Base-by-base conservation (phyloP, 2,113 vertebrate genomes). In the Anarrhichthys ocellatus region DNA sequence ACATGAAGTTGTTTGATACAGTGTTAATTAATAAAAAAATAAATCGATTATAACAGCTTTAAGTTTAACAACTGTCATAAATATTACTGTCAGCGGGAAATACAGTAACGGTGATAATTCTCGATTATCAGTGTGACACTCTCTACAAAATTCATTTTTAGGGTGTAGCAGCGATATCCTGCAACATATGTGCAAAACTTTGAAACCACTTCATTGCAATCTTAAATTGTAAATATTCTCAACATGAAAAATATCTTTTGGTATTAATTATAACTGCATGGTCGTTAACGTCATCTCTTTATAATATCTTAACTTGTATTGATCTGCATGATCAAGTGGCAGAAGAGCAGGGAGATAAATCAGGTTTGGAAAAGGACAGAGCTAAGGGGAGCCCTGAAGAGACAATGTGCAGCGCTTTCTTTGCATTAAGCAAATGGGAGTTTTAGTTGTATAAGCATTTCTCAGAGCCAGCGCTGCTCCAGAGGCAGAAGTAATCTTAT, bases 361-460 rank as follows among this genome's bases (percentile, higher is more conserved):
- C 27, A 73, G 3, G 76, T 87, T 17, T 36, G 75, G 11, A 71
- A 71, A 48, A 73, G 76, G 73, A 85, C 71, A 36, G 79, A 68
- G 76, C 63, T 22, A 44, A 84, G 27, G 44, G 27, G 32, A 85
- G 83, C 76, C 88, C 80, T 40, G 29, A 78, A 74, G 85, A 86
- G 85, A 85, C 85, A 71, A 88, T 69, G 67, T 82, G 50, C 65
- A 1, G 67, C 4, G 17, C 71, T 86, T 88, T 88, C 88, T 90
- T 92, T 91, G 84, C 82, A 89, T 92, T 88, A 77, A 87, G 75
- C 66, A 84, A 87, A 89, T 87, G 89, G 84, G 76, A 85, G 78
- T 86, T 86, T 83, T 81, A 74, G 72, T 77, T 85, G 66, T 78
- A 76, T 78, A 81, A 90, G 85, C 84, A 85, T 89, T 90, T 82